Base-by-base conservation (phyloP, 2,888 invertebrate species). In the Spilosoma lubricipeda region DNA sequence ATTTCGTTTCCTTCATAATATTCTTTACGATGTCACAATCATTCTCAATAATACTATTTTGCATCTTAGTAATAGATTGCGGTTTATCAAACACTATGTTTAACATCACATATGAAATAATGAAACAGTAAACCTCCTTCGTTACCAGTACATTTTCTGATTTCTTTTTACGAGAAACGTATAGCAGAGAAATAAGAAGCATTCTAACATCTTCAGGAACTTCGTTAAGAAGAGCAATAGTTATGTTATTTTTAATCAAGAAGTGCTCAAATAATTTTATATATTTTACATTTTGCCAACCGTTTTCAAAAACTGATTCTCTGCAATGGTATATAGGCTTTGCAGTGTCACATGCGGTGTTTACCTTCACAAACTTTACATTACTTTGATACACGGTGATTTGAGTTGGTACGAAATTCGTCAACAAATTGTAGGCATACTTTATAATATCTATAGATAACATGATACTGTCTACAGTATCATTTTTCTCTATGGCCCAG, bases 341-440 rank as follows among this genome's bases (percentile, higher is more conserved):
- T 33, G 8, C 30, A 23, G 78, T 39, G 33, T 18, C 63, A 8
- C 39, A 1, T 7, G 1, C 23, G 11, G 68, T 36, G 64, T 63
- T 18, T 73, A 80, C 56, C 30, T 75, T 73, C 45, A 20, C 64
- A 56, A 30, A 74, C 3, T 20, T 63, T 30, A 30, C 11, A 27
- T 23, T 33, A 23, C 9, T 30, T 66, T 73, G 69, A 66, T 78
- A 82, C 13, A 85, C 23, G 52, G 48, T 75, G 27, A 85, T 72
- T 9, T 52, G 64, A 48, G 39, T 67, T 23, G 30, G 59, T 67
- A 42, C 48, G 56, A 70, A 76, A 85, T 91, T 87, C 13, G 86
- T 88, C 0, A 91, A 72, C 42, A 91, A 82, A 74, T 90, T 89
- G 72, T 81, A 87, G 3, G 85, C 89, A 72, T 91, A 91, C 77